Evolutionary conservation across 2,113 vertebrate species (phyloP), one percentile per base, ranked within the genome.

Genomic region (Anas platyrhynchos): DNA sequence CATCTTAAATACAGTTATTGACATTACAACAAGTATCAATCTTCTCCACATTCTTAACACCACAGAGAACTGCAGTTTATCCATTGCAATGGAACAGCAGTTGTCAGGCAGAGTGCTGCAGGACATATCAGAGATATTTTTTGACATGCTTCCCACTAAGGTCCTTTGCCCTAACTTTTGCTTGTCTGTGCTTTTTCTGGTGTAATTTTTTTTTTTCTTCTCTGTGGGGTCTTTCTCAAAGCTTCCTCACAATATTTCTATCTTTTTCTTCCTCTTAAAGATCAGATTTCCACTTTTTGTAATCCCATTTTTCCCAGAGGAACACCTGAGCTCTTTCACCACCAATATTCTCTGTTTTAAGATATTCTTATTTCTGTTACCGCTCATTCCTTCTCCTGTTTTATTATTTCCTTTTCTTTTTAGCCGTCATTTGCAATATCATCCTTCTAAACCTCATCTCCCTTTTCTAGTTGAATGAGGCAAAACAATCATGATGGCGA

Each of bases 1-100:
- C 14, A 65, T 54, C 66, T 31, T 82, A 92, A 96, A 87, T 31
- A 90, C 52, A 91, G 81, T 78, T 93, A 94, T 67, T 94, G 73
- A 92, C 65, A 59, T 66, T 38, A 86, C 31, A 86, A 48, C 6
- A 93, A 84, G 69, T 72, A 96, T 38, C 77, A 92, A 82, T 91
- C 86, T 94, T 96, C 86, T 84, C 89, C 77, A 38, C 77, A 44
- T 68, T 93, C 86, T 61, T 52, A 84, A 75, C 4, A 61, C 26
- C 23, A 23, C 13, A 36, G 66, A 52, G 88, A 91, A 89, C 2
- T 72, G 59, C 52, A n/a, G 75, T 41, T 82, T 87, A 56, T 74
- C 66, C 48, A 32, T 8, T n/a, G 48, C 46, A 21, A 3, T 1
- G 10, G 61, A n/a, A 26, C 56, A 75, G 76, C 46, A 81, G 55